phyloP scores from a whole-genome alignment of 2,888 invertebrate genomes.

The Stenoptilia bipunctidactyla region DNA sequence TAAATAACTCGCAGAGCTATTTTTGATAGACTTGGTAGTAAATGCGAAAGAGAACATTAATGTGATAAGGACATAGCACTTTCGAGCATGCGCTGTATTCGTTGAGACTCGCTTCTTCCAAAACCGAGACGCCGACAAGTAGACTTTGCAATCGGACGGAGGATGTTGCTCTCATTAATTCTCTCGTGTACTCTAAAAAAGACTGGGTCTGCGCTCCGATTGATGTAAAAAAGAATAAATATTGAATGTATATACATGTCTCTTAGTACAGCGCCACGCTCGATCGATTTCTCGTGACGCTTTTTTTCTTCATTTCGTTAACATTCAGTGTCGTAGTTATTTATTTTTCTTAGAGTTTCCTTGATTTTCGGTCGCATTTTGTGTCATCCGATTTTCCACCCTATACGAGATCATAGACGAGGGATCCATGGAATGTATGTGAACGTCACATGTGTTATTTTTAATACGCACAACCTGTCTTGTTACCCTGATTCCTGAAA shows the following conservation, averaged over 20 bases:
- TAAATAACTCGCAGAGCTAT: no score
- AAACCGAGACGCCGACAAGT: constrained; percentile 22
- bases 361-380: neutral
- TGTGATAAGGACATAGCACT: constrained; percentile 7
- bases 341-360: neutral
- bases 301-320: constrained; percentile 14
- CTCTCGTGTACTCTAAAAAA: constrained; percentile 20
- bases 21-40: constrained; percentile 15
- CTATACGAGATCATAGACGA: neutral
- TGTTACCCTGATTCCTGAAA: constrained; percentile 1
- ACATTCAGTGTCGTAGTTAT: constrained; percentile 10
- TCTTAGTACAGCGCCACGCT: constrained; percentile 32
- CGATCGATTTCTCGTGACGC: constrained; percentile 24
- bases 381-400: neutral
- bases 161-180: constrained; percentile 54
- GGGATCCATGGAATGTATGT: neutral
- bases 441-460: neutral
- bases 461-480: neutral
- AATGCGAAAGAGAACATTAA: neutral
- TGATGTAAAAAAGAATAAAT: constrained; percentile 7
- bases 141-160: constrained; percentile 56
- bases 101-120: constrained; percentile 63
- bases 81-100: constrained; percentile 67
- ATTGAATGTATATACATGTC: constrained; percentile 17
- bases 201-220: constrained; percentile 30